Evolutionary conservation across 2,888 invertebrate species (phyloP).

Genomic region (Phanerotoma sp.): DNA sequence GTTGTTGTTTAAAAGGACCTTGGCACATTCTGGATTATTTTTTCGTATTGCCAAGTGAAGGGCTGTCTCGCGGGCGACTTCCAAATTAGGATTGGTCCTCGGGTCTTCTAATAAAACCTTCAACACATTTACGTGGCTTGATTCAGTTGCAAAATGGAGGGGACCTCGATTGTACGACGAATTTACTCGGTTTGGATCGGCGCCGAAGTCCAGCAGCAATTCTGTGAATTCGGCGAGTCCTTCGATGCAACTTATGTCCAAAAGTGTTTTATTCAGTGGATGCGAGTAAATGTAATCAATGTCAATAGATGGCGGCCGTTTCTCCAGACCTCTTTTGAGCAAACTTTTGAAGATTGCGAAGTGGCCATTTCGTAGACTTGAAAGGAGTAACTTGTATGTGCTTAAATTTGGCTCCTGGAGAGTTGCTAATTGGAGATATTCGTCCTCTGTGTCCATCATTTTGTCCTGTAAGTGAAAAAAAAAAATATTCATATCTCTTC

Average conservation of each 20-base stretch:
- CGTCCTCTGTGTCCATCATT: conserved; percentile 30
- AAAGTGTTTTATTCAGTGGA: conserved; percentile 64
- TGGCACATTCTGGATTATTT: conserved; percentile 60
- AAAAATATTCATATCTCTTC: no score
- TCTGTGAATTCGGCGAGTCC: conserved; percentile 62
- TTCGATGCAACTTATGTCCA: conserved; percentile 63
- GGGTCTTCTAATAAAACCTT: conserved; percentile 42
- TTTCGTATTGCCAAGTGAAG: conserved; percentile 54
- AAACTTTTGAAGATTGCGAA: conserved; percentile 38
- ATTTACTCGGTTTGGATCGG: conserved; percentile 64
- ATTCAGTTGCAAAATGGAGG: conserved; percentile 67
- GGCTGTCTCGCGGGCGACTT: conserved; percentile 46
- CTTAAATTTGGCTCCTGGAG: conserved; percentile 16
- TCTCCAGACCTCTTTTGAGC: conserved; percentile 30
- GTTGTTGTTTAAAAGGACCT: conserved; percentile 61
- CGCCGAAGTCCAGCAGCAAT: conserved; percentile 64
- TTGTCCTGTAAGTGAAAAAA: conserved; percentile 1
- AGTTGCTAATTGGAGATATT: conserved; percentile 12
- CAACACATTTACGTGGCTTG: conserved; percentile 49
- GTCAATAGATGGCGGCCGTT: conserved; percentile 49
- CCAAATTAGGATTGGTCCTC: conserved; percentile 48
- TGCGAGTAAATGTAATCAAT: conserved; percentile 62
- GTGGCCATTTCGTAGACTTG: conserved; percentile 30
- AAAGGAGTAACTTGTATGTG: conserved; percentile 31
- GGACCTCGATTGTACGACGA: conserved; percentile 64